phyloP scores from a whole-genome alignment of 2,888 invertebrate genomes.

The Carabus problematicus region DNA sequence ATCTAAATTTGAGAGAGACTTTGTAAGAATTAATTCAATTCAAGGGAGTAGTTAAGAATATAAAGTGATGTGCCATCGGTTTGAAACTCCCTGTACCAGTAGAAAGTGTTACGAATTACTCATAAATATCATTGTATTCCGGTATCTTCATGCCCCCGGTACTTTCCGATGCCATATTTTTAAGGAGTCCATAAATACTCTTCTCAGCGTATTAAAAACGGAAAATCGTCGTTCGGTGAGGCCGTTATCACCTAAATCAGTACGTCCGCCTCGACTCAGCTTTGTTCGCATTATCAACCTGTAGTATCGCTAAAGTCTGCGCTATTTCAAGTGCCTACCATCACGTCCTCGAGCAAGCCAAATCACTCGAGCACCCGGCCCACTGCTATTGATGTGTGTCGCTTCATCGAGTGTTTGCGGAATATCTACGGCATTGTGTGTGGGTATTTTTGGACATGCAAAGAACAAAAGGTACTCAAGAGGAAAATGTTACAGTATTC shows the following conservation, averaged over 20 bases:
- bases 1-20: too few species aligned
- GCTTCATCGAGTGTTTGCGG: too few species aligned
- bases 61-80: background rate
- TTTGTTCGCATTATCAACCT: conserved; percentile 1
- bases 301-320: conserved; percentile 15
- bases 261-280: background rate
- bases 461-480: too few species aligned
- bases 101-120: background rate
- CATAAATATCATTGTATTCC: background rate
- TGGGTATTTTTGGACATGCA: too few species aligned
- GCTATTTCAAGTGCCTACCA: background rate
- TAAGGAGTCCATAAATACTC: conserved; percentile 4
- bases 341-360: too few species aligned
- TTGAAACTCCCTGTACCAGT: background rate
- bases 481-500: too few species aligned
- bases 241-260: conserved; percentile 7
- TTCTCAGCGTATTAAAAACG: too few species aligned
- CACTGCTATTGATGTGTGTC: too few species aligned
- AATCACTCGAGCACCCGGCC: too few species aligned
- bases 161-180: conserved; percentile 6
- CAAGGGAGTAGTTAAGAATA: background rate
- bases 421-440: too few species aligned
- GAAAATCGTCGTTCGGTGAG: conserved; percentile 4
- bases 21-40: too few species aligned
- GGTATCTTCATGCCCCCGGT: background rate